phyloP scores from a whole-genome alignment of 2,113 vertebrate species.

The Cyanoderma ruficeps region DNA sequence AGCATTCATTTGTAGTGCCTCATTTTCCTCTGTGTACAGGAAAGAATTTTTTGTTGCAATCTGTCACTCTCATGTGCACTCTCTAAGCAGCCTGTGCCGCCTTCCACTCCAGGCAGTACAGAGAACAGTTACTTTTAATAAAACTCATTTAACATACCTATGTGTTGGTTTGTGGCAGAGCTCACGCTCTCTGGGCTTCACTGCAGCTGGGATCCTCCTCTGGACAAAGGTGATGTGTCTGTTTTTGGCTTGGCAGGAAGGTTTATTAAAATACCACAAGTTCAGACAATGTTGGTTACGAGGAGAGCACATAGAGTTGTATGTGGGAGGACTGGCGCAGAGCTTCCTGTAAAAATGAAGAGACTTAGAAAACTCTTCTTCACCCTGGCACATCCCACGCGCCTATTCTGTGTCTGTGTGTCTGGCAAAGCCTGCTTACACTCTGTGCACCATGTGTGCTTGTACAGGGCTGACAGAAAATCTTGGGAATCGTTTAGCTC shows the following conservation, averaged over 20 bases:
- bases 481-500: conserved; percentile 39
- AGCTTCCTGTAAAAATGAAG: conserved; percentile 49
- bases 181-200: background rate
- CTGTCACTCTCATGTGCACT: background rate
- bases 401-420: background rate
- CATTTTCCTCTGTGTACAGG: background rate
- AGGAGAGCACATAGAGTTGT: background rate
- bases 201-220: conserved; percentile 33
- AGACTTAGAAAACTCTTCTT: conserved; percentile 19
- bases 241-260: conserved; percentile 24
- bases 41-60: background rate
- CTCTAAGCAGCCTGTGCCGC: background rate
- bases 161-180: background rate
- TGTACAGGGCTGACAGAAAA: background rate
- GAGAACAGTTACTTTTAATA: background rate
- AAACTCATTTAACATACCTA: conserved; percentile 31
- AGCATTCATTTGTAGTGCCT: background rate
- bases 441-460: background rate
- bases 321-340: background rate
- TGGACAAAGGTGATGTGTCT: conserved; percentile 12
- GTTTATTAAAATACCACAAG: conserved; percentile 14
- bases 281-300: conserved; percentile 56
- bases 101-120: background rate
- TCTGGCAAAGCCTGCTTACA: background rate
- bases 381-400: background rate